Base-by-base conservation (phyloP, 2,797 vertebrate genomes). In the Neoniphon sammara region DNA sequence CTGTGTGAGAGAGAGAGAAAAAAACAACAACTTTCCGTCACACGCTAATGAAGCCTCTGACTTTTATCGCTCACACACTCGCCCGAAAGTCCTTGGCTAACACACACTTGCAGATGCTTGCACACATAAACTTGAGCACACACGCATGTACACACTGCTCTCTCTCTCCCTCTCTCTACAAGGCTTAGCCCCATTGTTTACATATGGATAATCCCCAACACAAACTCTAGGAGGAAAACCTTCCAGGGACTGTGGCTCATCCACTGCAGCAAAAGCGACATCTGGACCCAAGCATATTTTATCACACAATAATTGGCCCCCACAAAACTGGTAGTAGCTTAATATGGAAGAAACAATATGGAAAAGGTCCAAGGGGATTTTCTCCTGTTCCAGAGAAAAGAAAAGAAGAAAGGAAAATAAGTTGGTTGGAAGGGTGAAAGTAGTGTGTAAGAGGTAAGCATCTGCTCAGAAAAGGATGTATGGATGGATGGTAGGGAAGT, bases 161-260 rank as follows among this genome's bases (percentile, higher is more conserved):
- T 54, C 21, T 56, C 47, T 63, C 47, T 53, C 46, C 34, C 42
- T 36, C 17, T 59, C 44, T 83, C 75, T 82, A 65, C 55, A 69
- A 75, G 63, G 74, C 61, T 84, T 66, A 78, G 60, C 62, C 44
- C 50, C 50, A 77, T 78, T 87, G 82, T 82, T 83, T 85, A 79
- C 61, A 85, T 66, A 58, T 71, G 78, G 72, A 82, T 89, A 85
- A 82, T 87, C 78, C 70, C 34, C 31, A 78, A n/a, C 46, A 79
- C 49, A 70, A 80, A 83, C 78, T 75, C 49, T 23, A 55, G 23
- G 50, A 69, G 52, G 58, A 78, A 78, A 84, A 64, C 60, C 64
- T 77, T 82, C 20, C 66, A 75, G 72, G 58, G 70, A 84, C 47
- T 75, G 47, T 49, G 67, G 69, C 76, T 83, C 64, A 77, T 74